Base-by-base conservation (phyloP, 2,113 vertebrate genomes). In the Crotalus helleri region DNA sequence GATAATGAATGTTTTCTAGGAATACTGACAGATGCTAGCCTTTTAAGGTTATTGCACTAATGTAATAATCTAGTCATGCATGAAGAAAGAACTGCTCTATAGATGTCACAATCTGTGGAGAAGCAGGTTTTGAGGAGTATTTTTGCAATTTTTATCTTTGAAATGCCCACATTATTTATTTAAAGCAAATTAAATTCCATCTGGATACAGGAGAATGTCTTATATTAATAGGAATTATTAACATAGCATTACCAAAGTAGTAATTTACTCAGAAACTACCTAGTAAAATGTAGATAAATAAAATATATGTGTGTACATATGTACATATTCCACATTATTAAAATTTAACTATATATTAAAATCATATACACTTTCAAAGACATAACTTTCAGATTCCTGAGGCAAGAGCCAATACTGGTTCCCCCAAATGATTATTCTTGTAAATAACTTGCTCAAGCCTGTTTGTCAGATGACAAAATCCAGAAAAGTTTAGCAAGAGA, bases 31-130 rank as follows among this genome's bases (percentile, higher is more conserved):
- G 0, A 85, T 85, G 91, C 85, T 89, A 93, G 51, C 39, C 92
- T 93, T 91, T 54, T 93, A 94, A 94, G 92, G 91, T 93, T 57
- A 21, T 26, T 53, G 33, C 93, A 93, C 93, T 95, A 93, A 87
- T 93, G 90, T 46, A 88, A n/a, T 95, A 96, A 96, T 95, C 94
- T 91, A 94, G 90, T 58, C 93, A 92, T 86, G 90, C 90, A 91
- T 85, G 74, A 93, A 69, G 69, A 58, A 39, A 81, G 91, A 61
- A 92, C 94, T 94, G 74, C 74, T 51, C 81, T 89, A 93, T 95
- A 95, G 96, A 92, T 93, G 6, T 91, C 90, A 90, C 89, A 92
- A 88, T 93, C 89, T 96, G 26, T 91, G 92, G 87, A 92, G 92
- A 94, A 91, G 92, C 92, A 93, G 90, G 94, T 9, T 90, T 93